Evolutionary conservation across 2,113 vertebrate genomes (phyloP).

Genomic region (Puffinus mauretanicus): DNA sequence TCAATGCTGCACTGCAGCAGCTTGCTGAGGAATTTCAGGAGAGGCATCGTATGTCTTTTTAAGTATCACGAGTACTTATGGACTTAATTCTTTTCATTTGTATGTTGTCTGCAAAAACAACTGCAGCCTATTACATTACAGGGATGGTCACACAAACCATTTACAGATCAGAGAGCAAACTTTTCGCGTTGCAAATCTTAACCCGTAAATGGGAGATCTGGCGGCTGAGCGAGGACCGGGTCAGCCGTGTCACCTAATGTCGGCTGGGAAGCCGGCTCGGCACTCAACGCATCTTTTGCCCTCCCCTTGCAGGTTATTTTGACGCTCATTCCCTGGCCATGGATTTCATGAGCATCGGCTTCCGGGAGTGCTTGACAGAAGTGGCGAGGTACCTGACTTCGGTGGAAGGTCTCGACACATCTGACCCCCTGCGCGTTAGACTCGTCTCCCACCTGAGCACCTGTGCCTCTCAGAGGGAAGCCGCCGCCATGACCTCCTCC

Average conservation of each 20-base stretch:
- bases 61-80: not conserved
- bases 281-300: not conserved
- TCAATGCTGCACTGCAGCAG: conserved; percentile 3
- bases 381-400: conserved; percentile 89
- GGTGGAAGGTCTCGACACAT: conserved; percentile 86
- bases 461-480: conserved; percentile 88
- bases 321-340: conserved; percentile 89
- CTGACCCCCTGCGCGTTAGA: conserved; percentile 82
- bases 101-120: conserved; percentile 11
- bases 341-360: conserved; percentile 98
- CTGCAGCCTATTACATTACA: conserved; percentile 5
- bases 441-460: conserved; percentile 92
- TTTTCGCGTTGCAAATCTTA: not conserved
- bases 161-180: not conserved
- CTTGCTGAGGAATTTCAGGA: conserved; percentile 48
- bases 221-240: not conserved
- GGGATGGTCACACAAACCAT: not conserved
- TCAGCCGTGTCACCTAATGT: accelerated
- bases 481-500: conserved; percentile 81
- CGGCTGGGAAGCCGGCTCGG: accelerated
- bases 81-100: conserved; percentile 29
- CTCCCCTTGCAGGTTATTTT: conserved; percentile 79
- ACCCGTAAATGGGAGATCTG: not conserved
- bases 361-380: conserved; percentile 90
- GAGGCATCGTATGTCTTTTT: not conserved